phyloP scores from a whole-genome alignment of 2,113 vertebrate species.

The Etheostoma cragini region DNA sequence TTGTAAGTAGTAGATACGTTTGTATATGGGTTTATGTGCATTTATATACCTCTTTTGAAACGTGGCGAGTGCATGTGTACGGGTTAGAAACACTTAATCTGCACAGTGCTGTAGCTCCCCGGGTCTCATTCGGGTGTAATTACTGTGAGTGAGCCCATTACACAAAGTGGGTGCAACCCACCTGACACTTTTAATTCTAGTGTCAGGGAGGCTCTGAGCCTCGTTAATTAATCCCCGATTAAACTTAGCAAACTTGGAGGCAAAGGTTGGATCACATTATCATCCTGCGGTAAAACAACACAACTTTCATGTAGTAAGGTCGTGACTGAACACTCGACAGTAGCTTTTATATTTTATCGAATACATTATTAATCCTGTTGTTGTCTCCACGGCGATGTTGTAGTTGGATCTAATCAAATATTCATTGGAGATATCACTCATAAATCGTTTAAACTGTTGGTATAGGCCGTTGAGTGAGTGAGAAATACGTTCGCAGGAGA shows the following conservation, averaged over 20 bases:
- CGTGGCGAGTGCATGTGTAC: not conserved
- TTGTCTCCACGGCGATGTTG: conserved; percentile 57
- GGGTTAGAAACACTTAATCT: too few species aligned
- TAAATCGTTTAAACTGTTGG: conserved; percentile 71
- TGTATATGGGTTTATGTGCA: not conserved
- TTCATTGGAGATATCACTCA: conserved; percentile 65
- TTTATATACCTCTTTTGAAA: too few species aligned
- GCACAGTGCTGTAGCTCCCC: not conserved
- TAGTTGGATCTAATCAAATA: conserved; percentile 70
- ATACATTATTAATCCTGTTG: conserved; percentile 68
- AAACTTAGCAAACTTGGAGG: conserved; percentile 19
- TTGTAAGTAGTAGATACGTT: too few species aligned
- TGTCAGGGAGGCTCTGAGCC: conserved; percentile 16
- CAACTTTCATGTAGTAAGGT: not conserved
- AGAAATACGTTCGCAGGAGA: conserved; percentile 26
- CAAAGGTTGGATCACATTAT: conserved; percentile 36
- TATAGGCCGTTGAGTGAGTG: too few species aligned
- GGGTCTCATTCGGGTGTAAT: conserved; percentile 31
- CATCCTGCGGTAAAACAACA: conserved; percentile 31
- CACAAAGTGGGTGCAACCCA: conserved; percentile 41
- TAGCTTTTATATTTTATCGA: conserved; percentile 42
- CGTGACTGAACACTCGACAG: conserved; percentile 6
- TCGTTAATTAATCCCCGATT: conserved; percentile 60
- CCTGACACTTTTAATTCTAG: conserved; percentile 59
- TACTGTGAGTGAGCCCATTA: conserved; percentile 49